Evolutionary conservation across 2,888 invertebrate species (phyloP).

Genomic region (Yponomeuta plumbellus): DNA sequence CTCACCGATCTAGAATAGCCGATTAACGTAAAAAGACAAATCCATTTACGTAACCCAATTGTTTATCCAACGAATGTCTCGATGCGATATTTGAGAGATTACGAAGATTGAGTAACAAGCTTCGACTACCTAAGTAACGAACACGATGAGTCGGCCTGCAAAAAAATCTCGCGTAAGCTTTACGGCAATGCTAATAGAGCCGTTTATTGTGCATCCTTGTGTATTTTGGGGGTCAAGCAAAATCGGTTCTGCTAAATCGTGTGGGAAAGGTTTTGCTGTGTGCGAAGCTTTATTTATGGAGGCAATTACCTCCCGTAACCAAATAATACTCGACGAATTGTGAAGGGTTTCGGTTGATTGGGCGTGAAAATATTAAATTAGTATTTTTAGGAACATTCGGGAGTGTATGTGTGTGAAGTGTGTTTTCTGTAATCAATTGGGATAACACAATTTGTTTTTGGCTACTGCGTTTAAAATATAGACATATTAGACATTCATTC

Average conservation of each 20-base stretch:
- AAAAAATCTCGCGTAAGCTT: neutral
- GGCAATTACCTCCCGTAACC: slow-evolving; percentile 6
- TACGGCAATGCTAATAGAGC: neutral
- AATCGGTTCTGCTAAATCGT: neutral
- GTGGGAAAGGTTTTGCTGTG: slow-evolving; percentile 6
- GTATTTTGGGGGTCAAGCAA: neutral
- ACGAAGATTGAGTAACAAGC: neutral
- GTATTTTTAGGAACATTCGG: neutral
- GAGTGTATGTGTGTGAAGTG: neutral
- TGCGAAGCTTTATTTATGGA: slow-evolving; percentile 5
- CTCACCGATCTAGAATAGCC: neutral
- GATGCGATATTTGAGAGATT: slow-evolving; percentile 10
- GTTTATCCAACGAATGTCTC: slow-evolving; percentile 8
- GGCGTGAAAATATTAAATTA: neutral
- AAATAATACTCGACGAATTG: neutral
- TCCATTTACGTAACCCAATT: slow-evolving; percentile 10
- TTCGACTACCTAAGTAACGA: neutral
- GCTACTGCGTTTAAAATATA: no score
- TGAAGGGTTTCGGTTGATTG: neutral
- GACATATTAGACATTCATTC: no score
- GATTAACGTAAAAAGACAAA: neutral
- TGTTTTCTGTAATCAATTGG: no score
- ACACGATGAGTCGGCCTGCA: neutral
- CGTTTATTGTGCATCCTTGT: neutral
- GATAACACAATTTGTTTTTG: no score